Evolutionary conservation across 2,888 invertebrate species (phyloP).

Genomic region (Andrena haemorrhoa): DNA sequence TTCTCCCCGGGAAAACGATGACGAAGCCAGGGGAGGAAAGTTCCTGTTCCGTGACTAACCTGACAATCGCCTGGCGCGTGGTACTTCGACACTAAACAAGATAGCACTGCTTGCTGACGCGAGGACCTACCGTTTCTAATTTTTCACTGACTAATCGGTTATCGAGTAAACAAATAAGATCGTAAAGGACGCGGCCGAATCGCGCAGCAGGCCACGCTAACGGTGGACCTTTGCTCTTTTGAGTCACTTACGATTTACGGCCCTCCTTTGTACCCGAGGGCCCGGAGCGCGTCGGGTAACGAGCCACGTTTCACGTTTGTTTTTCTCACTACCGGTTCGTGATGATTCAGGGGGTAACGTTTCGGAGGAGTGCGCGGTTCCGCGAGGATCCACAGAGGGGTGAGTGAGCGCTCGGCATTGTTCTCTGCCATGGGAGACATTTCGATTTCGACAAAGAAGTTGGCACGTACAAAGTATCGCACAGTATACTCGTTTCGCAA

Average conservation of each 20-base stretch:
- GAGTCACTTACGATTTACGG: conserved; percentile 45
- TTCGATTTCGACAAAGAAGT: not conserved
- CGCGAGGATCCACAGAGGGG: not conserved
- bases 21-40: not conserved
- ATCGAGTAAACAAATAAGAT: conserved; percentile 21
- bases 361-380: too few relatives aligned
- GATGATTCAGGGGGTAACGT: conserved; percentile 30
- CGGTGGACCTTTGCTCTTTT: conserved; percentile 16
- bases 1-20: not conserved
- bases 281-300: not conserved
- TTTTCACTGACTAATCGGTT: conserved; percentile 24
- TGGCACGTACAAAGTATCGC: too few relatives aligned
- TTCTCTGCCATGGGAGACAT: not conserved
- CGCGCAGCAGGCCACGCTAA: conserved; percentile 13
- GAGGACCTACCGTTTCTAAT: not conserved
- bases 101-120: conserved; percentile 1
- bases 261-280: not conserved
- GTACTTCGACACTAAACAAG: conserved; percentile 42
- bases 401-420: not conserved
- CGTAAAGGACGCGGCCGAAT: conserved; percentile 29
- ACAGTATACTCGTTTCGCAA: too few relatives aligned
- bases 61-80: not conserved
- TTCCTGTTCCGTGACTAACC: conserved; percentile 25
- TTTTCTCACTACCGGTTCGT: not conserved
- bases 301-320: not conserved